These are phyloP conservation scores for Thryonomys swinderianus DNA, from an alignment of 2,113 vertebrate species.

Conservation along the genomic window DNA sequence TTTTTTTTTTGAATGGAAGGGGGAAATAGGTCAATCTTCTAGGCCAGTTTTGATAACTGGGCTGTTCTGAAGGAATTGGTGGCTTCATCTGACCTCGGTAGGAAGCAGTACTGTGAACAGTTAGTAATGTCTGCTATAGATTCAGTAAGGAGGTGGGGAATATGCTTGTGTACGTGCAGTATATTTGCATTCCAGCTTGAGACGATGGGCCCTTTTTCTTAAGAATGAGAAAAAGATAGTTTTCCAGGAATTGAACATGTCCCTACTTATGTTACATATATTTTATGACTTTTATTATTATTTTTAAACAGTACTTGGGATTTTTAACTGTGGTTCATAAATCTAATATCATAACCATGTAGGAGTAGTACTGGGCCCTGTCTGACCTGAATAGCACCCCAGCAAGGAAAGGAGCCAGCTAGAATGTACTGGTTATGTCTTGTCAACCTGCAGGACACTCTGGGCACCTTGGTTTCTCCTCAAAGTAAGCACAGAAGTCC, in stretches of 20 bases:
- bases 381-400: constrained; percentile 13
- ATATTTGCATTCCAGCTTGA: neutral
- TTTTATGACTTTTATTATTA: constrained; percentile 32
- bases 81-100: neutral
- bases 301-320: neutral
- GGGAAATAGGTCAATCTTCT: neutral
- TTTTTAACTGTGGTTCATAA: constrained; percentile 11
- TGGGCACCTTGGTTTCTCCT: neutral
- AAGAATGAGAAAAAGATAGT: constrained; percentile 32
- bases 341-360: constrained; percentile 10
- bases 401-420: neutral
- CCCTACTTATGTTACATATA: neutral
- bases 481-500: constrained; percentile 27
- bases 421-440: neutral
- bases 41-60: neutral
- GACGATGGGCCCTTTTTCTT: neutral
- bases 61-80: constrained; percentile 11
- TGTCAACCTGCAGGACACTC: neutral
- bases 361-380: neutral
- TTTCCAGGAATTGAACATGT: constrained; percentile 39
- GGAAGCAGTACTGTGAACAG: neutral
- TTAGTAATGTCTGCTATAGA: constrained; percentile 24
- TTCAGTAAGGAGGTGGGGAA: neutral
- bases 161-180: neutral
- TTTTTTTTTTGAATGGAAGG: neutral